Conservation (phyloP, 2,113 vertebrate species). For the Macrotus californicus region DNA sequence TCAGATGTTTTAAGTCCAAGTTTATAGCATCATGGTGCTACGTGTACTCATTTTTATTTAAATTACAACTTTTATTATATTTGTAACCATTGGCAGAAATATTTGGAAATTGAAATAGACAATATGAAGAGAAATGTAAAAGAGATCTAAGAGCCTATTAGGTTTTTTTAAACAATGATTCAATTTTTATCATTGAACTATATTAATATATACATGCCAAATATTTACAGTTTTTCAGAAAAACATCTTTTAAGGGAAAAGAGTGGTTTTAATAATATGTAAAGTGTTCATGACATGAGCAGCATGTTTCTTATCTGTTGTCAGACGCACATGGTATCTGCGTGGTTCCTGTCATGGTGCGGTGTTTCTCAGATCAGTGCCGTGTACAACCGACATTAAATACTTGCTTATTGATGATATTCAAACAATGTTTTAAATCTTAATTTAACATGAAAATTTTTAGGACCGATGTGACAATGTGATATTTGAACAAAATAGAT, state of each 20-base stretch:
- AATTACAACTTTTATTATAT: not conserved
- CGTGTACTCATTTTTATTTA: not conserved
- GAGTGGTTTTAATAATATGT: slow-evolving; percentile 7
- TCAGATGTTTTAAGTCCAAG: not conserved
- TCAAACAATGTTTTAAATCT: slow-evolving; percentile 24
- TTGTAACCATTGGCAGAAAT: slow-evolving; percentile 37
- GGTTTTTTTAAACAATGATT: not conserved
- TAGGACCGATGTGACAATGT: not conserved
- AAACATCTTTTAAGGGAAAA: not conserved
- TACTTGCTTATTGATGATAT: not conserved
- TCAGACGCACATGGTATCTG: not conserved
- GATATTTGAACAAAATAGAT: slow-evolving; percentile 14
- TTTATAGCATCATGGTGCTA: not conserved
- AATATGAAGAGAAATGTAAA: slow-evolving; percentile 10
- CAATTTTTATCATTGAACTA: not conserved
- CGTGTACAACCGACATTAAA: not conserved
- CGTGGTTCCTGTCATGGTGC: not conserved
- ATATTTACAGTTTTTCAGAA: not conserved
- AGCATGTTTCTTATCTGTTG: slow-evolving; percentile 2
- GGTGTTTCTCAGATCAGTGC: slow-evolving; percentile 22
- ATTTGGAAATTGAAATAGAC: not conserved
- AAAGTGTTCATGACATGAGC: not conserved
- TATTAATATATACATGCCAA: not conserved
- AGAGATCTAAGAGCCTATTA: not conserved
- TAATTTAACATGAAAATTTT: slow-evolving; percentile 18